Evolutionary conservation across 2,888 invertebrate genomes (phyloP), one percentile per base, ranked within the genome.

Genomic region (Hydrotaea diabolus): DNA sequence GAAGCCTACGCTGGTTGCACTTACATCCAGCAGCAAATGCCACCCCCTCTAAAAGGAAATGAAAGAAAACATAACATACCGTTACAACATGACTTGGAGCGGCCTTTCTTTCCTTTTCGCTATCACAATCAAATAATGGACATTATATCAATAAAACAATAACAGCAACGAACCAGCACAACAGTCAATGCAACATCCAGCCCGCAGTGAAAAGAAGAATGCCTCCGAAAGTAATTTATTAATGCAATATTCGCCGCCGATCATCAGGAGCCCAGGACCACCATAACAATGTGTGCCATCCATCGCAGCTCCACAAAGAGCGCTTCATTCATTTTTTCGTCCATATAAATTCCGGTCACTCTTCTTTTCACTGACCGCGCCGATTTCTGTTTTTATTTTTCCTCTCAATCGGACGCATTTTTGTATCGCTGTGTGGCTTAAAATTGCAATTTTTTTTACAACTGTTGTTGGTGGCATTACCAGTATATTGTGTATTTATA

Each of bases 51-150:
- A 31, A 66, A 62, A 64, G n/a, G 8, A 57, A 66, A 72, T 26
- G 26, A 19, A 19, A 72, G 62, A 73, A 53, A 59, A 80, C 76
- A 77, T 59, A 73, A 79, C 59, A 62, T 79, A 78, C 77, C 79
- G 77, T 80, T 81, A 73, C 19, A n/a, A 75, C 66, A 76, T 77
- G 77, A 77, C 80, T 84, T 79, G 36, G 36, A 62, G 82, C 73
- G 21, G 57, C 66, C 49, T 46, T 62, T 53, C 26, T n/a, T 69
- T 49, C 19, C 62, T 74, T 66, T 73, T 7, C 23, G 19, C 46
- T 26, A 78, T 64, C 21, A 82, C 69, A 85, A 85, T 82, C 81
- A 80, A 82, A 85, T 82, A 79, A 79, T 85, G 79, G 64, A 31
- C 49, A 81, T 75, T 71, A 84, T 81, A 84, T 78, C 81, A 81